A percentile compares a stretch with the other conserved stretches of the same genome.
These are phyloP conservation scores for Scomber colias DNA, from an alignment of 2,113 vertebrate species.

Conservation along the genomic window DNA sequence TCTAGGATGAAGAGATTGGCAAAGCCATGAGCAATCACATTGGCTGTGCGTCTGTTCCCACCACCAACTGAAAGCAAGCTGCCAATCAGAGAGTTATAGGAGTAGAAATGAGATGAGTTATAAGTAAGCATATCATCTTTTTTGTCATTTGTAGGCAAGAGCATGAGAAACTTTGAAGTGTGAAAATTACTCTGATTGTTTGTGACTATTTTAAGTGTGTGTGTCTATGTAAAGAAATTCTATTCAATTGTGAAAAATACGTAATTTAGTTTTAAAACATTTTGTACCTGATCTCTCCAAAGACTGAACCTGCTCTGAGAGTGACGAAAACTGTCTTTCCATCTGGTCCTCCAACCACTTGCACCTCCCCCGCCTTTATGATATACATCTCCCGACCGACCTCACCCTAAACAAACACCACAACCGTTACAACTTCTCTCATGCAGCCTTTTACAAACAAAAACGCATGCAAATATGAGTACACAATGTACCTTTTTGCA, in stretches of 20 bases:
- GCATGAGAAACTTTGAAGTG: too few species aligned
- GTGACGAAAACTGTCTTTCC: constrained; percentile 93
- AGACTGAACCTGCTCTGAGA: constrained; percentile 93
- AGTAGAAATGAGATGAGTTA: too few species aligned
- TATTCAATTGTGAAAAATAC: too few species aligned
- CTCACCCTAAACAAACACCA: constrained; percentile 86
- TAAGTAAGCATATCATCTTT: too few species aligned
- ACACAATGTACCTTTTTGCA: constrained; percentile 92
- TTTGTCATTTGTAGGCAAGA: too few species aligned
- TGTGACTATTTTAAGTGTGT: too few species aligned
- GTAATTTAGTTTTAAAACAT: not conserved
- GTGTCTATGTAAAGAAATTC: too few species aligned
- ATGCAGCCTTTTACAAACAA: not conserved
- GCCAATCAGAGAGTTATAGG: constrained; percentile 31
- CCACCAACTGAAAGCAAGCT: constrained; percentile 94
- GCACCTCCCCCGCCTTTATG: constrained; percentile 96
- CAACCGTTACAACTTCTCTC: not conserved
- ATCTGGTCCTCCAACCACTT: constrained; percentile 94
- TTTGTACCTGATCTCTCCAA: constrained; percentile 95
- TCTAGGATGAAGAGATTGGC: constrained; percentile 98
- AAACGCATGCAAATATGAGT: not conserved
- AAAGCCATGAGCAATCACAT: constrained; percentile 94
- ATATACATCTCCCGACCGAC: constrained; percentile 99
- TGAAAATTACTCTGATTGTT: too few species aligned
- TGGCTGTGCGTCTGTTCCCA: constrained; percentile 94